These are phyloP conservation scores for Hirtodrosophila alboralis DNA, from an alignment of 2,888 invertebrate species.

Conservation along the genomic window DNA sequence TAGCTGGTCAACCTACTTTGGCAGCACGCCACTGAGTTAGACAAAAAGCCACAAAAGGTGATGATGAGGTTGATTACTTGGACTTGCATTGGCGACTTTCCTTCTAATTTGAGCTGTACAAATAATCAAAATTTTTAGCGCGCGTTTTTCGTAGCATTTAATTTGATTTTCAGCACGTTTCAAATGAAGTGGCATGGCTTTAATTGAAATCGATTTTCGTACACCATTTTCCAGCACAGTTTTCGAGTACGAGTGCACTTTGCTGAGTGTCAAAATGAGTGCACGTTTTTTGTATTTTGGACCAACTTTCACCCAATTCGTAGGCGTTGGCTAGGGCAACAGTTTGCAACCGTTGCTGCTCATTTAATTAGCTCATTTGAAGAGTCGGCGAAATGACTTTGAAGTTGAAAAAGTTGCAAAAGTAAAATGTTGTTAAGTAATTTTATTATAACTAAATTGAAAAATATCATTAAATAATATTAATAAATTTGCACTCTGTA, in stretches of 20 bases:
- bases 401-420: too few relatives aligned
- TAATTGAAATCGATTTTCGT: conserved; percentile 61
- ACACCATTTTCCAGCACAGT: conserved; percentile 24
- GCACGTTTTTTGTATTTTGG: conserved; percentile 70
- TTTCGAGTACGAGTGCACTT: conserved; percentile 50
- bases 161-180: conserved; percentile 79
- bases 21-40: conserved; percentile 55
- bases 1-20: conserved; percentile 71
- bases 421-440: too few relatives aligned
- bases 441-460: too few relatives aligned
- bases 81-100: conserved; percentile 71
- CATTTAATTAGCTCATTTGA: conserved; percentile 41
- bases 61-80: conserved; percentile 77
- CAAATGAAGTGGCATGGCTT: conserved; percentile 33
- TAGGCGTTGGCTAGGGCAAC: conserved; percentile 64
- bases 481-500: too few relatives aligned
- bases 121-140: conserved; percentile 73
- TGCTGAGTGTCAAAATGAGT: conserved; percentile 70
- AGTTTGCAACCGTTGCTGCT: conserved; percentile 14
- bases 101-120: conserved; percentile 73
- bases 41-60: conserved; percentile 67
- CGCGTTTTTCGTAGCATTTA: conserved; percentile 66
- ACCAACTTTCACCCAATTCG: conserved; percentile 66
- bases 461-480: too few relatives aligned
- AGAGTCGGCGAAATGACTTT: too few relatives aligned